phyloP scores from a whole-genome alignment of 2,797 vertebrate species.

The Lates japonicus region DNA sequence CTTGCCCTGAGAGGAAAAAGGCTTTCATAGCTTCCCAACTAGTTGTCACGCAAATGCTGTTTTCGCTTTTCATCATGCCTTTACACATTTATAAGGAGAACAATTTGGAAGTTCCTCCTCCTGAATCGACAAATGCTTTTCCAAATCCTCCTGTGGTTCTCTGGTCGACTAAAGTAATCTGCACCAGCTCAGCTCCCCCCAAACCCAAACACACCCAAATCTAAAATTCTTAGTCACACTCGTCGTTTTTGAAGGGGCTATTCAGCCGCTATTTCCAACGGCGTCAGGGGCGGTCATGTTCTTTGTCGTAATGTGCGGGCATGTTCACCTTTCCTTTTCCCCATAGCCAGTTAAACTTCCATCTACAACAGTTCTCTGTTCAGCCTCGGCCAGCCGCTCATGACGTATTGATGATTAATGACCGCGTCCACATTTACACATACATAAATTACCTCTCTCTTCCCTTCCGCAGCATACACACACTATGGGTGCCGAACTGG shows the following conservation, averaged over 20 bases:
- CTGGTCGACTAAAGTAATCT: neutral
- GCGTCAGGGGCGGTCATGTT: constrained; percentile 46
- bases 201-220: constrained; percentile 50
- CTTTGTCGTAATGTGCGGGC: constrained; percentile 38
- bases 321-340: constrained; percentile 51
- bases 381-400: neutral
- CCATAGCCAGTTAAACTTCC: constrained; percentile 42
- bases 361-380: constrained; percentile 49
- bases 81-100: constrained; percentile 5
- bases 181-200: neutral
- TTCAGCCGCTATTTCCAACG: constrained; percentile 52
- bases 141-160: constrained; percentile 9
- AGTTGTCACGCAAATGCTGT: neutral
- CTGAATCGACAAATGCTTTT: neutral
- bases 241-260: constrained; percentile 52
- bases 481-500: constrained; percentile 6
- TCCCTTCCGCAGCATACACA: constrained; percentile 30
- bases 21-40: neutral
- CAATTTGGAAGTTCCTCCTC: neutral
- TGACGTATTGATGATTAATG: too few species aligned
- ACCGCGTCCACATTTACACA: constrained; percentile 6
- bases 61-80: neutral
- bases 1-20: constrained; percentile 5
- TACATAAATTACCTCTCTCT: constrained; percentile 30
- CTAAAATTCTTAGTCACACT: constrained; percentile 53